phyloP scores from a whole-genome alignment of 2,888 invertebrate species.

The Strigamia maritima region DNA sequence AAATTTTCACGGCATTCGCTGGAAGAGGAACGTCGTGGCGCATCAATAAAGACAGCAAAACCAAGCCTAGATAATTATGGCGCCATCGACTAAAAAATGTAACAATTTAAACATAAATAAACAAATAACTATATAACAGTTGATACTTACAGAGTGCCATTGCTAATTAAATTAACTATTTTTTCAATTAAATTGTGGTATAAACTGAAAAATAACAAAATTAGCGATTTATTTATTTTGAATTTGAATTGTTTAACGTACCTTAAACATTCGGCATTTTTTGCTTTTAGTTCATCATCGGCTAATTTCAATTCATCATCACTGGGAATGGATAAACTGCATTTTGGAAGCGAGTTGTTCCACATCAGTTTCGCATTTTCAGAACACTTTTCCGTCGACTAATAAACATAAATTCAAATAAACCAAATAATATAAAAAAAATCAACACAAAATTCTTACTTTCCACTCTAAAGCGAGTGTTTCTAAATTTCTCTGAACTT shows the following conservation, averaged over 20 bases:
- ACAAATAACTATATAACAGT: background rate
- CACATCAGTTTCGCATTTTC: background rate
- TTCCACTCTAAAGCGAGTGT: constrained; percentile 45
- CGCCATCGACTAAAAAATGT: constrained; percentile 69
- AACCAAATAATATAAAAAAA: background rate
- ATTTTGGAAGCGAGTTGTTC: background rate
- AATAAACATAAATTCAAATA: background rate
- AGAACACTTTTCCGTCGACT: constrained; percentile 9
- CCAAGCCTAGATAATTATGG: constrained; percentile 70
- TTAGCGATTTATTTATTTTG: background rate
- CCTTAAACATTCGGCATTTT: background rate
- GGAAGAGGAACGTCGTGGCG: constrained; percentile 68
- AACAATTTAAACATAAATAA: constrained; percentile 23
- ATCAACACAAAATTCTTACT: constrained; percentile 35
- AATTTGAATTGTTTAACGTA: background rate
- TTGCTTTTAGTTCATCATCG: background rate
- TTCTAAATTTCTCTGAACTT: constrained; percentile 45
- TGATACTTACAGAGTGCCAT: constrained; percentile 52
- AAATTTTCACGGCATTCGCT: constrained; percentile 62
- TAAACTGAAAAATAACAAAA: constrained; percentile 40
- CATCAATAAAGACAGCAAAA: constrained; percentile 68
- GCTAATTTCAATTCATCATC: constrained; percentile 41
- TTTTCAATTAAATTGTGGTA: constrained; percentile 49
- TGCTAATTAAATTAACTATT: constrained; percentile 49
- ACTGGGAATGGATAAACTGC: background rate